Evolutionary conservation across 2,113 vertebrate species (phyloP).

Genomic region (Acrocephalus arundinaceus): DNA sequence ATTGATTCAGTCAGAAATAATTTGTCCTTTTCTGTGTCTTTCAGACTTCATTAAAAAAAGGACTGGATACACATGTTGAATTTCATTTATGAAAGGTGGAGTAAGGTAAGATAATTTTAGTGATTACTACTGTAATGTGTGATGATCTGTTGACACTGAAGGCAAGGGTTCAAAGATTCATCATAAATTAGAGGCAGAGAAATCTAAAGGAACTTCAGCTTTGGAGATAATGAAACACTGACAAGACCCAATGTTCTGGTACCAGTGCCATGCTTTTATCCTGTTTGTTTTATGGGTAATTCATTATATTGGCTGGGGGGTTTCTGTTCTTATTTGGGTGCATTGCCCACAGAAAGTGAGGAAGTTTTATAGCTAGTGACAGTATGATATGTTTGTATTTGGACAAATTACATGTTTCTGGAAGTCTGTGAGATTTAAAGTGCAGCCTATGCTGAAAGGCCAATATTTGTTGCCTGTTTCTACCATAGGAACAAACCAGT

Average conservation of each 20-base stretch:
- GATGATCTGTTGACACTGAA: neutral
- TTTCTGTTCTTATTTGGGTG: neutral
- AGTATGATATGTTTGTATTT: neutral
- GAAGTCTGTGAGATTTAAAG: neutral
- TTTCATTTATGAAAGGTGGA: neutral
- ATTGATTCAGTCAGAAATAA: neutral
- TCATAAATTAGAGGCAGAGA: neutral
- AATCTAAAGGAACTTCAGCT: neutral
- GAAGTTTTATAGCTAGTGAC: neutral
- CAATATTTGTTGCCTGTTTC: neutral
- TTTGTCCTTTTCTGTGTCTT: constrained; percentile 37
- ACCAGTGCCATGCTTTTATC: neutral
- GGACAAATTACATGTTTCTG: neutral
- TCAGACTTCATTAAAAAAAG: constrained; percentile 13
- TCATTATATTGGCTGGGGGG: neutral
- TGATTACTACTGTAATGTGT: neutral
- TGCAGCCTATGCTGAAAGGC: neutral
- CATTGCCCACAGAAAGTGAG: neutral
- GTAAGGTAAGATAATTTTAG: constrained; percentile 6
- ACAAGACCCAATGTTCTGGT: neutral
- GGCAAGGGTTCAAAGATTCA: neutral
- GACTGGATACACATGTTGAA: neutral
- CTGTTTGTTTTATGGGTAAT: neutral
- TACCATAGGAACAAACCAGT: neutral
- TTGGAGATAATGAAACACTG: neutral